Conservation (phyloP, 2,113 vertebrate genomes). For the Chamaea fasciata region DNA sequence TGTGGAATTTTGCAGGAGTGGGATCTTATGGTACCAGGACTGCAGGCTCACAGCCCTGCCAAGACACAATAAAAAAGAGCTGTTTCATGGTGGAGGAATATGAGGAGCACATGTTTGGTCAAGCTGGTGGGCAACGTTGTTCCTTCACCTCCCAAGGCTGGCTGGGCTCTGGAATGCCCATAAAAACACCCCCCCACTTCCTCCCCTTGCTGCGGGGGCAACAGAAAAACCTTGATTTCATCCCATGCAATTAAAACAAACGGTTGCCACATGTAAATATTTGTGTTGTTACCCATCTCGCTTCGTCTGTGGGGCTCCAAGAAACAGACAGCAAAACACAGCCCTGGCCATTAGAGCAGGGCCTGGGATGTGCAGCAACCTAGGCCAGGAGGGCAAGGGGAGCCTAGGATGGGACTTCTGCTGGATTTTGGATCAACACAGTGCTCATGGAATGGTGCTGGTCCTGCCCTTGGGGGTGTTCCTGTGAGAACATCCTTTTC, state of each 20-base stretch:
- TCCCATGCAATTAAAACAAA: conserved; percentile 25
- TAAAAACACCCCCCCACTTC: not conserved
- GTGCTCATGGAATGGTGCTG: not conserved
- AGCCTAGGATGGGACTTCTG: not conserved
- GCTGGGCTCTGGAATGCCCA: conserved; percentile 9
- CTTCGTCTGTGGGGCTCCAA: not conserved
- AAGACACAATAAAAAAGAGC: conserved; percentile 5
- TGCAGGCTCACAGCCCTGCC: not conserved
- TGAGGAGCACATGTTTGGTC: conserved; percentile 38
- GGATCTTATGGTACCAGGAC: not conserved
- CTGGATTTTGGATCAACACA: not conserved
- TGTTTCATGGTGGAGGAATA: conserved; percentile 31
- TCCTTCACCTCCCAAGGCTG: conserved; percentile 38
- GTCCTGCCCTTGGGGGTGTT: not conserved
- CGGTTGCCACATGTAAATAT: conserved; percentile 22
- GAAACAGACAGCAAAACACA: not conserved
- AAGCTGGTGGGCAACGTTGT: not conserved
- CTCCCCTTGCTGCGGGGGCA: not conserved
- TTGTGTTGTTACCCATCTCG: not conserved
- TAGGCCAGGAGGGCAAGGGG: not conserved
- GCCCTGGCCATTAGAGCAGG: not conserved
- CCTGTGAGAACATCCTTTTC: not conserved
- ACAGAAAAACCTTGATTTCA: conserved; percentile 18
- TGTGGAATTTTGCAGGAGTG: not conserved
- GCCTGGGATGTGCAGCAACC: not conserved